Evolutionary conservation across 1,140 invertebrate species (phyloP), one percentile per base, ranked within the genome.

Genomic region (Tigriopus japonicus): DNA sequence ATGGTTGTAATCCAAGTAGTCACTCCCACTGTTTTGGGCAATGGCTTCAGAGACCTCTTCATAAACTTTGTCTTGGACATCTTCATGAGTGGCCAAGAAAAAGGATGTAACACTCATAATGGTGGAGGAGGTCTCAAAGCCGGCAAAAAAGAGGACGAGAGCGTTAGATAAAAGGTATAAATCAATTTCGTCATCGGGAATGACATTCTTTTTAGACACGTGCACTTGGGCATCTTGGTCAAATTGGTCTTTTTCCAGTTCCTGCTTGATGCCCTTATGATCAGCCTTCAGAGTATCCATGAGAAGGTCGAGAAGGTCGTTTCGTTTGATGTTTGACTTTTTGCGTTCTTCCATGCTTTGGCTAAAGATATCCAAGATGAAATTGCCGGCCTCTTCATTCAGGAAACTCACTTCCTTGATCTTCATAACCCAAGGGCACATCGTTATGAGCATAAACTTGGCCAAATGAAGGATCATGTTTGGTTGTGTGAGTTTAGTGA

Each of bases 61-160:
- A n/a, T 74, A 68, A 0, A 81, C 65, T 62, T 73, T 74, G 21
- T 76, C 71, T 69, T 87, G 85, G 54, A 80, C 71, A 3, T 78
- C 74, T 1, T 73, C 73, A 67, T 82, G 71, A 42, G 72, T 68
- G 0, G 82, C 77, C 52, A 84, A 68, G 65, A 77, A 35, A 9
- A 5, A 35, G 9, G 28, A 49, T 17, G 12, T 10, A 12, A 17
- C 6, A 10, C n/a, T 21, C 45, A 49, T 15, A 12, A 21, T 49
- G 3, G 28, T 35, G 15, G 15, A 17, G n/a, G 52, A 19, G 28
- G 52, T 54, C 2, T 54, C 52, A 21, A 19, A 54, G 6, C 52
- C 52, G 24, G 52, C 52, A n/a, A 54, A 17, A 6, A 54, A n/a
- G 1, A 54, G 14, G 6, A 54, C 14, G 24, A 54, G 6, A 5